These are phyloP conservation scores for Sphenopsis melanotis DNA, from an alignment of 2,797 vertebrate genomes.

Conservation along the genomic window DNA sequence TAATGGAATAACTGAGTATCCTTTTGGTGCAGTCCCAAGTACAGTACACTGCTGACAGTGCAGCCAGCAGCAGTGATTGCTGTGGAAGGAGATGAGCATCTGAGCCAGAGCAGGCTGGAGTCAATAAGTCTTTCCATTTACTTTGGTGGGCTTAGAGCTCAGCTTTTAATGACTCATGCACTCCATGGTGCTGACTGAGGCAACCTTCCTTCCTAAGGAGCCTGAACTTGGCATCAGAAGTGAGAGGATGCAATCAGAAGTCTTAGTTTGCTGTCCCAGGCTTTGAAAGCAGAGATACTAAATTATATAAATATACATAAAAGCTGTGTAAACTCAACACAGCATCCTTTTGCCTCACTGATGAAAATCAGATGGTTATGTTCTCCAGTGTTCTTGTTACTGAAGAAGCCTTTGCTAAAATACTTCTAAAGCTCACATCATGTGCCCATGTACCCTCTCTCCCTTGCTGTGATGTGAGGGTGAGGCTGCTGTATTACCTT, in stretches of 20 bases:
- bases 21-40: background rate
- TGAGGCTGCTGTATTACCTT: background rate
- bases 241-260: background rate
- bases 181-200: background rate
- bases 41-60: background rate
- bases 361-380: background rate
- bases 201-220: background rate
- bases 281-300: background rate
- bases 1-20: background rate
- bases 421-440: background rate
- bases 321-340: background rate
- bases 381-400: background rate
- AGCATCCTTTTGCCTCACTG: background rate
- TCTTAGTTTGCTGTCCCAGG: background rate
- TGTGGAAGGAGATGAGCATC: background rate
- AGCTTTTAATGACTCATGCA: background rate
- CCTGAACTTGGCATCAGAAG: background rate
- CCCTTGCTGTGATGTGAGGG: background rate
- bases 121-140: conserved; percentile 16
- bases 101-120: conserved; percentile 1
- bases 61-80: conserved; percentile 6
- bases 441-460: rapidly evolving
- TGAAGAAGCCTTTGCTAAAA: background rate
- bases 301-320: background rate
- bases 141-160: background rate